Base-by-base conservation (phyloP, 2,113 vertebrate species). In the Rhinoderma darwinii region DNA sequence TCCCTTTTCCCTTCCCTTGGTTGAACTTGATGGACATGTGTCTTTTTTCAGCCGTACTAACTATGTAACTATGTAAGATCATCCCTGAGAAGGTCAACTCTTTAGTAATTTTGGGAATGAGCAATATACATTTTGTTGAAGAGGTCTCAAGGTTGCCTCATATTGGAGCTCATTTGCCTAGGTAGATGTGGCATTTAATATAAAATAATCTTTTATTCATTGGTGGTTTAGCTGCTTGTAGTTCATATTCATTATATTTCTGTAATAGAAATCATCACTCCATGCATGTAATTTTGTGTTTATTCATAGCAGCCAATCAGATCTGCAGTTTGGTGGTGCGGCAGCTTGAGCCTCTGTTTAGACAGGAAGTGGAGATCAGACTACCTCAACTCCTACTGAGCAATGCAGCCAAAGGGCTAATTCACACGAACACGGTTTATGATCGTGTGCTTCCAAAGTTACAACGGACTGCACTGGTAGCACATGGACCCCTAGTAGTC, bases 11-110 rank as follows among this genome's bases (percentile, higher is more conserved):
- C n/a, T n/a, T n/a, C n/a, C n/a, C n/a, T n/a, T n/a, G n/a, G n/a
- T n/a, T n/a, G n/a, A n/a, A n/a, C n/a, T n/a, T n/a, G n/a, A n/a
- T n/a, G n/a, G n/a, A n/a, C n/a, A n/a, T n/a, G n/a, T n/a, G n/a
- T n/a, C n/a, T n/a, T n/a, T n/a, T n/a, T n/a, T n/a, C n/a, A n/a
- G n/a, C n/a, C n/a, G n/a, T n/a, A n/a, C n/a, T n/a, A n/a, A n/a
- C n/a, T n/a, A n/a, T n/a, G n/a, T n/a, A n/a, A n/a, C n/a, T n/a
- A n/a, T n/a, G n/a, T n/a, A n/a, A 72, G 37, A 72, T 72, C 37
- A 39, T 72, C 30, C 68, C 68, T 72, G 9, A 72, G 68, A 72
- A 72, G 68, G 37, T 72, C 37, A 72, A 41, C 32, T 70, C 32
- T 70, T 39, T 4, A 72, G 68, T 72, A 8, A 72, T 72, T 72